phyloP scores from a whole-genome alignment of 2,797 vertebrate species.

The Dicrostonyx torquatus region DNA sequence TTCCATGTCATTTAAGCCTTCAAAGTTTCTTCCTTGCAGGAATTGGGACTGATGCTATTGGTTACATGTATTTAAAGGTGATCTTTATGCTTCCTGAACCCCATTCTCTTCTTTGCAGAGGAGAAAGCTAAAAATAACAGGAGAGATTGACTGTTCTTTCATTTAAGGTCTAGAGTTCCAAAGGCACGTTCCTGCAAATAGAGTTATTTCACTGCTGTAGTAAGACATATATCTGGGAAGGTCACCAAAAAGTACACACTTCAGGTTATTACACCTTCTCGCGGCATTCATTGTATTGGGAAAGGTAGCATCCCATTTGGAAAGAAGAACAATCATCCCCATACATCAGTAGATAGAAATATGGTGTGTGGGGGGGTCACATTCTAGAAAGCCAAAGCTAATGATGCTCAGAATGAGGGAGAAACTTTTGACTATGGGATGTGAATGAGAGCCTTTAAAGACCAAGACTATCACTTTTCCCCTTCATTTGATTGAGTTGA shows the following conservation, averaged over 20 bases:
- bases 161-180: not conserved
- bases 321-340: not conserved
- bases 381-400: constrained; percentile 12
- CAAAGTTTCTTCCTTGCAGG: not conserved
- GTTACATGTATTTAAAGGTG: not conserved
- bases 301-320: not conserved
- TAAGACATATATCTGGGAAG: not conserved
- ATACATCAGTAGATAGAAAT: constrained; percentile 1
- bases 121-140: constrained; percentile 15
- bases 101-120: not conserved
- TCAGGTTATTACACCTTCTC: not conserved
- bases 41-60: not conserved
- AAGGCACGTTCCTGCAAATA: not conserved
- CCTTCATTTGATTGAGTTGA: not conserved
- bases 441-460: not conserved
- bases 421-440: not conserved
- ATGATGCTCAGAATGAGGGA: not conserved
- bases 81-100: not conserved
- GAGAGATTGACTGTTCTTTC: not conserved
- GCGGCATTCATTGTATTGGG: not conserved
- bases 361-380: not conserved
- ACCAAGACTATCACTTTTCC: not conserved
- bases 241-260: constrained; percentile 19
- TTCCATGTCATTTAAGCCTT: not conserved
- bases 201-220: not conserved